Evolutionary conservation across 2,113 vertebrate genomes (phyloP), one percentile per base, ranked within the genome.

Genomic region (Solenodon paradoxus): DNA sequence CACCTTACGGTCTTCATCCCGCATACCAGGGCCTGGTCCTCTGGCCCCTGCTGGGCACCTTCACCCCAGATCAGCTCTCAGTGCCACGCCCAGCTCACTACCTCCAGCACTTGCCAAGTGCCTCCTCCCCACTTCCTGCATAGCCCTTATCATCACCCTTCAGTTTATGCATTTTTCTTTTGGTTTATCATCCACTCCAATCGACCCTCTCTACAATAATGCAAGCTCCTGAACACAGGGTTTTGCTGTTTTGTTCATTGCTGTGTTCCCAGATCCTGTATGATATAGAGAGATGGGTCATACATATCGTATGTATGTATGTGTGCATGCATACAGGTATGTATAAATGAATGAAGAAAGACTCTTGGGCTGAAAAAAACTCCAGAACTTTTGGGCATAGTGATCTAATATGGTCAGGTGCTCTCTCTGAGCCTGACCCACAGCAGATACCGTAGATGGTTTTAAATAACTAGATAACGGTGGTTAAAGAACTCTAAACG

Each of bases 81-180:
- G 22, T 9, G 13, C 40, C 74, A 19, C 1, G 47, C 24, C 28
- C 10, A 1, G 2, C 4, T 17, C 32, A 0, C 26, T 11, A n/a
- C n/a, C 30, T 26, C 35, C 28, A 61, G 83, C 40, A 22, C 13
- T 49, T 28, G 0, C 30, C 35, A 47, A n/a, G 72, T 3, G 71
- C 95, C 32, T 66, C 45, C 59, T 42, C 38, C 63, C 57, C 61
- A 32, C 28, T 40, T 24, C 24, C 63, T 77, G 61, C 32, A 38
- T 11, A 57, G 72, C 49, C 42, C 30, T 38, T 28, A 12, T 42
- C 71, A 66, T 30, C 35, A 12, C 0, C 45, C 71, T 57, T 32
- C 16, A 30, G 66, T 72, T 72, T n/a, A 17, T 22, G 22, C 20
- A 10, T 5, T 57, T 64, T 88, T 59, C 42, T 64, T 69, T 53